These are phyloP conservation scores for Sarcoramphus papa DNA, from an alignment of 2,797 vertebrate species.

Conservation along the genomic window DNA sequence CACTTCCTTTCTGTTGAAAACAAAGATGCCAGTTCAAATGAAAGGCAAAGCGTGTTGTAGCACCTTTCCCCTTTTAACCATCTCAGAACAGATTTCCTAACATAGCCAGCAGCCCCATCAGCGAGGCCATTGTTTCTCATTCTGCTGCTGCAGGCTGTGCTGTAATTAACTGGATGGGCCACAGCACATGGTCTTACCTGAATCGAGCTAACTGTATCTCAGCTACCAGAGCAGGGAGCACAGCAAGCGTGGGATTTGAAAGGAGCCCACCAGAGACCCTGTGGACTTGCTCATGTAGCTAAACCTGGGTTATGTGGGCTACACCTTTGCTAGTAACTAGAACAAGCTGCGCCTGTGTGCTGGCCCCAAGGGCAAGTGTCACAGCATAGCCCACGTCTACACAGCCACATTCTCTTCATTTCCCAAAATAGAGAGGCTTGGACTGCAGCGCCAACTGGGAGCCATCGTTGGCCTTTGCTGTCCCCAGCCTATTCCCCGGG, in stretches of 20 bases:
- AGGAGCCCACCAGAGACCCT: background rate
- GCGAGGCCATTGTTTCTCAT: background rate
- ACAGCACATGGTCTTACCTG: background rate
- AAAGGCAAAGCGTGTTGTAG: background rate
- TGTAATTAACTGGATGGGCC: background rate
- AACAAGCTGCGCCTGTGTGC: rapidly evolving
- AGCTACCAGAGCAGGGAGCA: background rate
- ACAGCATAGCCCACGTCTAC: background rate
- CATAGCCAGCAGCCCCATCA: background rate
- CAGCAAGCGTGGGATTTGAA: background rate
- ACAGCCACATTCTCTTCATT: background rate
- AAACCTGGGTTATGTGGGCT: background rate
- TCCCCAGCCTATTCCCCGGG: rapidly evolving
- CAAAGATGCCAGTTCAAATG: background rate
- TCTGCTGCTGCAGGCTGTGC: background rate
- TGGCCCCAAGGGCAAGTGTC: background rate
- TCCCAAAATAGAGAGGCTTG: background rate
- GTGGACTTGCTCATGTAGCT: background rate
- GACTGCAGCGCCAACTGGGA: background rate
- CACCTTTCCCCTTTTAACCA: background rate
- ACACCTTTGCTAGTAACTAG: background rate
- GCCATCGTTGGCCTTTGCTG: background rate
- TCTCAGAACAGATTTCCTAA: background rate
- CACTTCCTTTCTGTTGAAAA: background rate
- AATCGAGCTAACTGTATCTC: background rate